These are phyloP conservation scores for Phoebastria nigripes DNA, from an alignment of 2,797 vertebrate species.

Conservation along the genomic window DNA sequence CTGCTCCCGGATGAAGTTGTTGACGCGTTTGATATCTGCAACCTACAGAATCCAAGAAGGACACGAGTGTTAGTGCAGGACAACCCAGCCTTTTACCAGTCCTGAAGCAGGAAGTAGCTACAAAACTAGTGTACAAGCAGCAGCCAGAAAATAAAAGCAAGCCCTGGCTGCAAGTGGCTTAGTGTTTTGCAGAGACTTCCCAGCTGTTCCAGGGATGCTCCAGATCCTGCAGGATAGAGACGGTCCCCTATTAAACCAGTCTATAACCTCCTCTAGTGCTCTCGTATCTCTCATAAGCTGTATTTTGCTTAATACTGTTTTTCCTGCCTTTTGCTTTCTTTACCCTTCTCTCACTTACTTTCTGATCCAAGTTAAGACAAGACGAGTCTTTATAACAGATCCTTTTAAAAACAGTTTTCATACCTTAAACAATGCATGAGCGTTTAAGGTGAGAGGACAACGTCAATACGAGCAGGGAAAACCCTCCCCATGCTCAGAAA, in stretches of 20 bases:
- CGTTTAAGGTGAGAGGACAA: neutral
- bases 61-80: neutral
- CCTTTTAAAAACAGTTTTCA: neutral
- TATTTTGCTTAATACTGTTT: neutral
- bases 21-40: constrained; percentile 89
- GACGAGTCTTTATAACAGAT: neutral
- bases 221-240: neutral
- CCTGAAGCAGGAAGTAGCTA: neutral
- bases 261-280: neutral
- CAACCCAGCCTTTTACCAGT: neutral
- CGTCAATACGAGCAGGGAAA: neutral
- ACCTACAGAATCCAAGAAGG: constrained; percentile 77
- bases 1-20: constrained; percentile 92
- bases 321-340: neutral
- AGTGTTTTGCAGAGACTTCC: neutral
- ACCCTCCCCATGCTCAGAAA: neutral
- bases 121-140: neutral
- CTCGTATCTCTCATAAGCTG: neutral
- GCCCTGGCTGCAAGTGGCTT: neutral
- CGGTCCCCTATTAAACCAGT: neutral
- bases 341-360: neutral
- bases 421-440: accelerated
- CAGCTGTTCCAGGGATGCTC: neutral
- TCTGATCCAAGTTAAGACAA: neutral
- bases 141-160: neutral